Percentiles rank a stretch among this genome's conserved stretches.
These are phyloP conservation scores for Pristionchus pacificus DNA, from an alignment of 1,140 invertebrate species.

Conservation along the genomic window DNA sequence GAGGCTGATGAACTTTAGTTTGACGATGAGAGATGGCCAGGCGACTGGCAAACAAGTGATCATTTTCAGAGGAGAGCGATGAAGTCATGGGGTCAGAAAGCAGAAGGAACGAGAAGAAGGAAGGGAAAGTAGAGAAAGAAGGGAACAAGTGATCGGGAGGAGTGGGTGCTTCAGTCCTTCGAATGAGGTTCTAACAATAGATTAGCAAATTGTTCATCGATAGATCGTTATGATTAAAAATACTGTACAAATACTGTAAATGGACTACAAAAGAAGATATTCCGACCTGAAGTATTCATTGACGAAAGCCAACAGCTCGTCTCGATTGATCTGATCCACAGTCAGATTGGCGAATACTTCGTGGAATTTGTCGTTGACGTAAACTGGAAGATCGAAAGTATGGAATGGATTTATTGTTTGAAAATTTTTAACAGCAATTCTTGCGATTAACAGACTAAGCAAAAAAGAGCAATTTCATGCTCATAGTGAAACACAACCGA, in stretches of 20 bases:
- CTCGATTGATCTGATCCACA: background rate
- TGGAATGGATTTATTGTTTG: too few species aligned
- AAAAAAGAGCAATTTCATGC: too few species aligned
- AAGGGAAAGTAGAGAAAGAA: too few species aligned
- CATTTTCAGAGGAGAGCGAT: too few species aligned
- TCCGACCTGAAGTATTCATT: conserved; percentile 22
- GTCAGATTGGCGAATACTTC: conserved; percentile 10
- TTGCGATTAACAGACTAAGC: background rate
- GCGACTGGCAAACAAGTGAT: too few species aligned
- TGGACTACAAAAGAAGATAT: background rate
- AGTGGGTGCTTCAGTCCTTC: too few species aligned
- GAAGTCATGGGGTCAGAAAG: too few species aligned
- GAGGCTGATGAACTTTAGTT: too few species aligned
- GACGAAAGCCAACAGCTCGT: conserved; percentile 11
- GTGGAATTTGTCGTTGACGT: background rate
- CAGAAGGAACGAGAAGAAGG: too few species aligned
- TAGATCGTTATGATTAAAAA: background rate
- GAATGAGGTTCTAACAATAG: conserved; percentile 35
- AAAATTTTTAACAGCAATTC: background rate
- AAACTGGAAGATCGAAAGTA: background rate
- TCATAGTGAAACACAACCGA: too few species aligned
- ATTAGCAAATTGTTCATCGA: background rate
- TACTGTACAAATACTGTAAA: background rate
- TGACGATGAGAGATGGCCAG: too few species aligned
- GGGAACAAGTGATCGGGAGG: too few species aligned